phyloP scores from a whole-genome alignment of 2,797 vertebrate genomes.

The Novumbra hubbsi region DNA sequence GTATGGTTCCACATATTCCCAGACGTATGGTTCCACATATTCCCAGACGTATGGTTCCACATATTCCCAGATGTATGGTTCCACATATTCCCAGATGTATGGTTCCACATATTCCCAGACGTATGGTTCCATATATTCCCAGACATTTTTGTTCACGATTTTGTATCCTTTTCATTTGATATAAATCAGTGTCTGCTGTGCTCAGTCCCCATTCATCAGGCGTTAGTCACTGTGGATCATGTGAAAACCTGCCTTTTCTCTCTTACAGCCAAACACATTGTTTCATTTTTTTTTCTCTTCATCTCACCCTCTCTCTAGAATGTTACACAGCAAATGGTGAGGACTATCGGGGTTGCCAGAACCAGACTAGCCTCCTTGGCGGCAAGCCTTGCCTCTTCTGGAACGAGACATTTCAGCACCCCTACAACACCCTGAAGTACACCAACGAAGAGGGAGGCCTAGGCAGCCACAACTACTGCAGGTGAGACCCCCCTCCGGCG shows the following conservation, averaged over 20 bases:
- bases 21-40: too few relatives aligned
- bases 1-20: too few relatives aligned
- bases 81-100: too few relatives aligned
- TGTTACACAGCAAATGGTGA: slow-evolving; percentile 94
- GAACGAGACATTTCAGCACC: slow-evolving; percentile 97
- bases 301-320: slow-evolving; percentile 73
- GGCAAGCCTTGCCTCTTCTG: slow-evolving; percentile 95
- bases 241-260: slow-evolving; percentile 25
- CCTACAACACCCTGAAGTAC: slow-evolving; percentile 94
- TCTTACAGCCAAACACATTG: slow-evolving; percentile 18
- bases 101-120: slow-evolving; percentile 33
- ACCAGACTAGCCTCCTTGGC: slow-evolving; percentile 84
- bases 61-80: too few relatives aligned
- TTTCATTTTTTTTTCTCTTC: slow-evolving; percentile 5
- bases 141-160: neutral
- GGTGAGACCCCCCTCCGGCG: slow-evolving; percentile 65
- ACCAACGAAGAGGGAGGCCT: slow-evolving; percentile 93
- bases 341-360: slow-evolving; percentile 92
- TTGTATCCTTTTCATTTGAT: neutral
- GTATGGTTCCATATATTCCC: slow-evolving; percentile 27
- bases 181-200: slow-evolving; percentile 20
- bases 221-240: slow-evolving; percentile 34
- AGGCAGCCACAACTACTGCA: slow-evolving; percentile 95
- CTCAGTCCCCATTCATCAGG: slow-evolving; percentile 22
- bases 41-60: too few relatives aligned